Base-by-base conservation (phyloP, 2,113 vertebrate species). In the Ahaetulla prasina region DNA sequence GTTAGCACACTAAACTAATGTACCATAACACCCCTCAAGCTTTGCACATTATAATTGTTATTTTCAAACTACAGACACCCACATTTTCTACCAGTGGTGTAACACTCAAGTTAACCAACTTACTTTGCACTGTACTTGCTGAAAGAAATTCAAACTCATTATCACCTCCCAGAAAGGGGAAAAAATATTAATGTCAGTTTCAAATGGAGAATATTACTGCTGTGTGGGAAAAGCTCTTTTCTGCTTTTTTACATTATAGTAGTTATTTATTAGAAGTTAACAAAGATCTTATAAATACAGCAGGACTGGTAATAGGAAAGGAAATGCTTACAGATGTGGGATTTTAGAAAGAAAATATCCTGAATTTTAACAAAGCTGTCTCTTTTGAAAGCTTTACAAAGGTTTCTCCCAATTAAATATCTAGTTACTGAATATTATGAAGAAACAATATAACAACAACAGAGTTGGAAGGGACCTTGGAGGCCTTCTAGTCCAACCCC, bases 31-130 rank as follows among this genome's bases (percentile, higher is more conserved):
- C 11, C 85, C 94, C 91, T 89, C 84, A 93, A 92, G 52, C 35
- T 94, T 92, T 68, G 53, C 10, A n/a, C 25, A 35, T 7, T 91
- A 0, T 49, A 68, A 43, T 68, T 94, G 43, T 92, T 93, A 23
- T 93, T 94, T 94, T 90, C 80, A 93, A 95, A 20, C 23, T 49
- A 53, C 30, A 86, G 9, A 45, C 85, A 94, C 90, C 85, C 93
- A 93, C 90, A 92, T 57, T 30, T 47, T 54, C 93, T 91, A 49
- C 16, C 68, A 88, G 50, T 45, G 27, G 49, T 93, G 60, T 92
- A 94, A 94, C 22, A 27, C 47, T 52, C 80, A 53, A 1, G 12
- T 92, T 93, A 93, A 74, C 50, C 54, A 87, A 89, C 5, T 84
- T 22, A 30, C 2, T 91, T 95, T 94, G 94, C 92, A 14, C 4